Percentiles rank a stretch among this genome's conserved stretches.
These are phyloP conservation scores for Eremobia ochroleuca DNA, from an alignment of 2,888 invertebrate genomes.

Conservation along the genomic window DNA sequence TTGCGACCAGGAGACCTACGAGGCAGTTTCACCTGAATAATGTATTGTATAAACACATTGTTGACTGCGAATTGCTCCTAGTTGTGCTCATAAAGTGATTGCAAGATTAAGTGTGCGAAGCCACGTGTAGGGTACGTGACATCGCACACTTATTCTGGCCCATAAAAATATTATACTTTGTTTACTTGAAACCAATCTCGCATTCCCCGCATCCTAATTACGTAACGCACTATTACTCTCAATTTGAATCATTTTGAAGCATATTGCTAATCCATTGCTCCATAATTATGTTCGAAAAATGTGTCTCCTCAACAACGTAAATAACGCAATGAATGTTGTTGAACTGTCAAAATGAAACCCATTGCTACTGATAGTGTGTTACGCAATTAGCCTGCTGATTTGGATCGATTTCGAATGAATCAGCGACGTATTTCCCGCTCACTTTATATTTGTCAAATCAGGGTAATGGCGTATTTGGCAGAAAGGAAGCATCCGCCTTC, in stretches of 20 bases:
- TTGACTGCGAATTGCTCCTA: neutral
- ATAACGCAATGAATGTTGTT: too few relatives aligned
- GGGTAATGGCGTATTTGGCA: constrained; percentile 47
- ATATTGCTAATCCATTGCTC: too few relatives aligned
- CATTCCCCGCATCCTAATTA: too few relatives aligned
- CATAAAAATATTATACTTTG: constrained; percentile 16
- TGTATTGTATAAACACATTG: constrained; percentile 15
- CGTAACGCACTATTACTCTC: too few relatives aligned
- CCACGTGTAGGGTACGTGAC: constrained; percentile 2
- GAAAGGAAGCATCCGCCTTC: constrained; percentile 22
- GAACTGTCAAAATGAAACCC: too few relatives aligned
- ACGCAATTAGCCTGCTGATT: too few relatives aligned
- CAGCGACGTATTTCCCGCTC: constrained; percentile 40
- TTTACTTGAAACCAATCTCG: constrained; percentile 23
- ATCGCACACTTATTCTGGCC: neutral
- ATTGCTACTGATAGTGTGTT: too few relatives aligned
- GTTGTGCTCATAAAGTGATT: neutral
- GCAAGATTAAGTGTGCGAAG: neutral
- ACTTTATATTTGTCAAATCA: constrained; percentile 42
- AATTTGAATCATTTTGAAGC: too few relatives aligned
- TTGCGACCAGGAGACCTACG: neutral
- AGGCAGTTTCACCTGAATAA: neutral
- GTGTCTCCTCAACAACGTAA: too few relatives aligned
- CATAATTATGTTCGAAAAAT: too few relatives aligned
- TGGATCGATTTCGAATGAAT: constrained; percentile 34